These are phyloP conservation scores for Battus philenor DNA, from an alignment of 1,140 invertebrate species.

Conservation along the genomic window DNA sequence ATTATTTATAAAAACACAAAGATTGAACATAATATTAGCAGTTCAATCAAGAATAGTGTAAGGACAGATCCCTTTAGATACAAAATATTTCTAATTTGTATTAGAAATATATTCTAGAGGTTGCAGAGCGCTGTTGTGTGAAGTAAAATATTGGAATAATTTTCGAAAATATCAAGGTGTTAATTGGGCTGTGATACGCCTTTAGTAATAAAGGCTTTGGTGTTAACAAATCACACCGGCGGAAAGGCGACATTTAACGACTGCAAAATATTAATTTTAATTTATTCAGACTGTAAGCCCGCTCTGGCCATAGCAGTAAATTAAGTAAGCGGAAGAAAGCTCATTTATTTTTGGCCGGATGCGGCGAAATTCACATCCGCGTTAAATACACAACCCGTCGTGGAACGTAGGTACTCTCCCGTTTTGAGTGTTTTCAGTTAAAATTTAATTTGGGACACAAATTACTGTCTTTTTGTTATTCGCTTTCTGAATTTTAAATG, in stretches of 20 bases:
- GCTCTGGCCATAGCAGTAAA: conserved; percentile 56
- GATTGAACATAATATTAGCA: too few species aligned
- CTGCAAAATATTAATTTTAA: conserved; percentile 69
- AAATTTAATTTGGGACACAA: conserved; percentile 65
- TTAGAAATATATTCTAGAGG: too few species aligned
- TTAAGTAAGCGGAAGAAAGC: conserved; percentile 74
- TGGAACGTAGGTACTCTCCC: conserved; percentile 40
- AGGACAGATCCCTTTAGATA: too few species aligned
- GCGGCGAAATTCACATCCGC: conserved; percentile 70
- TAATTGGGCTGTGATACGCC: conserved; percentile 12
- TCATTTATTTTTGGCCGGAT: conserved; percentile 73
- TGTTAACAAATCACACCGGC: conserved; percentile 46
- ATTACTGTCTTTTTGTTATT: conserved; percentile 70
- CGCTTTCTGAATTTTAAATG: conserved; percentile 63
- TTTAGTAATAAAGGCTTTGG: conserved; percentile 19
- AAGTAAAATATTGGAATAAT: neutral
- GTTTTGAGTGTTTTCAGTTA: conserved; percentile 64
- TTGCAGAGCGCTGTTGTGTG: too few species aligned
- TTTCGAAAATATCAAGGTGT: conserved; percentile 4
- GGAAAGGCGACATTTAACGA: conserved; percentile 46
- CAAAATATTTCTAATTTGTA: too few species aligned
- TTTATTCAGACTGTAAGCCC: conserved; percentile 50
- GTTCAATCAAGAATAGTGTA: too few species aligned
- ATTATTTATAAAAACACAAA: too few species aligned
- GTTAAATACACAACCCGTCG: conserved; percentile 68